Conservation (phyloP, 2,888 invertebrate species). For the Caenorhabditis doughertyi region DNA sequence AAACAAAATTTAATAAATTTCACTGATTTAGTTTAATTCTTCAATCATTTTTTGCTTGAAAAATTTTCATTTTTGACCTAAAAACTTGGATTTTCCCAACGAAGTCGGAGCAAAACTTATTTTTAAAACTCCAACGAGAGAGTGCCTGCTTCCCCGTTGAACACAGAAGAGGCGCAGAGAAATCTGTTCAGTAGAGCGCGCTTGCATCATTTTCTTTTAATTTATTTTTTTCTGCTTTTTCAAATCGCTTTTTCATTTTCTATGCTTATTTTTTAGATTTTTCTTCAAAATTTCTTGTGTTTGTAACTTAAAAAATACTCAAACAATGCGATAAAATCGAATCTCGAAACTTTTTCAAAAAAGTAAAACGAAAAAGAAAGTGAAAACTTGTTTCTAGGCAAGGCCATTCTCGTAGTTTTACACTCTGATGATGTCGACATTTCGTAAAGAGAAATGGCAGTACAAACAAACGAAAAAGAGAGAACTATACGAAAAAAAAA, state of each 20-base stretch:
- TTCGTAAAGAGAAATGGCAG: too few species aligned
- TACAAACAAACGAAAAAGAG: neutral
- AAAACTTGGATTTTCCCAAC: too few species aligned
- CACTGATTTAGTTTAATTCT: too few species aligned
- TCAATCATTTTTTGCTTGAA: too few species aligned
- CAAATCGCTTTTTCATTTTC: neutral
- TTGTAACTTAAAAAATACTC: neutral
- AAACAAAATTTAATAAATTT: too few species aligned
- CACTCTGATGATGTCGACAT: too few species aligned
- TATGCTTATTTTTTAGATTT: neutral
- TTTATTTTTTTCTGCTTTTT: conserved; percentile 1
- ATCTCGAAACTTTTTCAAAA: neutral
- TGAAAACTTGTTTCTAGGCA: conserved; percentile 55
- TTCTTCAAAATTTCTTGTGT: neutral
- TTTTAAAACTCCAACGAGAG: conserved; percentile 3
- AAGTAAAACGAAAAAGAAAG: neutral
- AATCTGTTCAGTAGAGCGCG: conserved; percentile 13
- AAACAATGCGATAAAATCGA: neutral
- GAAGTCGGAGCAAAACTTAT: too few species aligned
- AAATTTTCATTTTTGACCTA: too few species aligned
- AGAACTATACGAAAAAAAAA: neutral
- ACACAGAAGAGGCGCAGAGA: conserved; percentile 11
- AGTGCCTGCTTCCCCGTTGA: neutral
- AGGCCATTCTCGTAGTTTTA: conserved; percentile 56
- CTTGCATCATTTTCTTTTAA: conserved; percentile 1